These are phyloP conservation scores for Syritta pipiens DNA, from an alignment of 2,888 invertebrate species.

Conservation along the genomic window DNA sequence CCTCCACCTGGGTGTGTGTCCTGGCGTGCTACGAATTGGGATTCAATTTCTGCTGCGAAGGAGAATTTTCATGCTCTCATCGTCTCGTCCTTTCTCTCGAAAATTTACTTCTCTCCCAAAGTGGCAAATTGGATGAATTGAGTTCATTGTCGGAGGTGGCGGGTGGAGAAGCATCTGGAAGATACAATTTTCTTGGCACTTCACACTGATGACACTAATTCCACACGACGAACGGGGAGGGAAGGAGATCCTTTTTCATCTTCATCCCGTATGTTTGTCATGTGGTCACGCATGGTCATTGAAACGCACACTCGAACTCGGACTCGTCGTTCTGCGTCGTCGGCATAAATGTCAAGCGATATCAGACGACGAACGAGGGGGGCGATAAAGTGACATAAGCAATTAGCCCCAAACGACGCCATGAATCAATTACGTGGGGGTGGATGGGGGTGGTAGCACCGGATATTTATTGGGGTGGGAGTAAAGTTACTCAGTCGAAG, in stretches of 20 bases:
- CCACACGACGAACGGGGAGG: no score
- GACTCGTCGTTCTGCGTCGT: no score
- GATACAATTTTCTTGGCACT: no score
- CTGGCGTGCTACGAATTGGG: no score
- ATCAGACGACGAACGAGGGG: slow-evolving; percentile 51
- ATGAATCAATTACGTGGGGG: slow-evolving; percentile 64
- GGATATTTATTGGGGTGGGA: slow-evolving; percentile 12
- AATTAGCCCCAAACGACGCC: slow-evolving; percentile 62
- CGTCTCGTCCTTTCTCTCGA: slow-evolving; percentile 4
- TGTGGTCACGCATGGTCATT: no score
- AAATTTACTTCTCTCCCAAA: slow-evolving; percentile 7
- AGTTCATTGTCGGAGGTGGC: background rate
- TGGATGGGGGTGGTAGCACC: slow-evolving; percentile 44
- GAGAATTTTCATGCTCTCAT: slow-evolving; percentile 13
- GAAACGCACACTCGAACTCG: no score
- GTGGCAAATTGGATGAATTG: slow-evolving; percentile 19
- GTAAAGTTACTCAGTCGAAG: no score
- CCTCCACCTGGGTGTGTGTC: no score
- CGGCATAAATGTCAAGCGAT: slow-evolving; percentile 42
- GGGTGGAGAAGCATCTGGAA: no score
- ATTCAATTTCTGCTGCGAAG: slow-evolving; percentile 36
- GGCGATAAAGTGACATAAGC: slow-evolving; percentile 50
- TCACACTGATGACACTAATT: no score
- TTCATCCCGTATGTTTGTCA: no score
- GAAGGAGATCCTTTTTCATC: no score